Evolutionary conservation across 1,140 invertebrate species (phyloP).

Genomic region (Hylyphantes graminicola): DNA sequence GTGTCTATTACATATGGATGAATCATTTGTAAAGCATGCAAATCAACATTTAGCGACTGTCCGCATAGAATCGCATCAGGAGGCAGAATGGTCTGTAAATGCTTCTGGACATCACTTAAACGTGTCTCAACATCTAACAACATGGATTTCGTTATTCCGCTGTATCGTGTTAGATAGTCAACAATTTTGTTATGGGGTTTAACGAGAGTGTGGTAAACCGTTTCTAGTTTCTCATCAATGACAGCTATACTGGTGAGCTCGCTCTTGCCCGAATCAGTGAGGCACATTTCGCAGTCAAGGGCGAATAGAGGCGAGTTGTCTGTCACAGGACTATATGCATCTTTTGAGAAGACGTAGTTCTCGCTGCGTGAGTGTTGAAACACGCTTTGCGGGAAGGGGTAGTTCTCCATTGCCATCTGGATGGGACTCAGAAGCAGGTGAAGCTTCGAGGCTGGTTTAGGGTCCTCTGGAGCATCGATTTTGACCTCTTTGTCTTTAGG

Average conservation of each 20-base stretch:
- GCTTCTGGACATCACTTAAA: conserved; percentile 82
- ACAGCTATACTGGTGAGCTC: conserved; percentile 89
- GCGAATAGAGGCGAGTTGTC: conserved; percentile 86
- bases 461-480: background rate
- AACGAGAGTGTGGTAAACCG: conserved; percentile 86
- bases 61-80: conserved; percentile 91
- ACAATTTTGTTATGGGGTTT: conserved; percentile 85
- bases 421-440: conserved; percentile 82
- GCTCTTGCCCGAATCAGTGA: conserved; percentile 75
- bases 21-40: conserved; percentile 89
- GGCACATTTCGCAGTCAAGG: conserved; percentile 97
- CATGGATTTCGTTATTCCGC: conserved; percentile 82
- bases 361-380: conserved; percentile 60
- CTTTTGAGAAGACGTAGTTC: conserved; percentile 72
- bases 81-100: conserved; percentile 79
- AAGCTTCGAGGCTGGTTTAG: conserved; percentile 72
- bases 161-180: conserved; percentile 83
- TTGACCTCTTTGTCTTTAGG: background rate
- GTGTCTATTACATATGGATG: conserved; percentile 97
- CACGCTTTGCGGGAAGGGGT: conserved; percentile 81
- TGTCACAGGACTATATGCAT: conserved; percentile 80
- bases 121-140: conserved; percentile 79
- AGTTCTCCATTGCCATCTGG: conserved; percentile 89
- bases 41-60: conserved; percentile 90
- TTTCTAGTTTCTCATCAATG: conserved; percentile 82